Conservation (phyloP, 1,140 invertebrate genomes). For the Drosophila yakuba region DNA sequence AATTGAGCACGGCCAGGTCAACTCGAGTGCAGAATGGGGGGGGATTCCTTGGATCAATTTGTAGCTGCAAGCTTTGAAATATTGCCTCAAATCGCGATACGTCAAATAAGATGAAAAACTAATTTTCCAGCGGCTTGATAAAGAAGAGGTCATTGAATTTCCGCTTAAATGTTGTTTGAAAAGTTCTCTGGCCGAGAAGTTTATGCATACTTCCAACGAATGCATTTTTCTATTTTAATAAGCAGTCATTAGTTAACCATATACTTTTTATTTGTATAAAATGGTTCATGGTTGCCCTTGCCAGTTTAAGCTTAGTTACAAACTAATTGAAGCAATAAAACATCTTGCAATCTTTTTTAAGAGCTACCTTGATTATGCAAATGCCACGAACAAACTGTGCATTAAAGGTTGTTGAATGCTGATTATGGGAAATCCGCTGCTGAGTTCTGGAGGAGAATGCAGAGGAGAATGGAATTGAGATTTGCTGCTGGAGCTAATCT, state of each 20-base stretch:
- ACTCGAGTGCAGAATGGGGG: background rate
- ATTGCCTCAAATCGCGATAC: conserved; percentile 5
- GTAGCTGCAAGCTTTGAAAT: conserved; percentile 17
- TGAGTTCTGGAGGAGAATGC: background rate
- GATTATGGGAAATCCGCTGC: conserved; percentile 11
- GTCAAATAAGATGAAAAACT: background rate
- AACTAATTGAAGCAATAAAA: background rate
- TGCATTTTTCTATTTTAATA: background rate
- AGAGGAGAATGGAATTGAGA: conserved; percentile 11
- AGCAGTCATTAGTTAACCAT: background rate
- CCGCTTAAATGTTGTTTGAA: background rate
- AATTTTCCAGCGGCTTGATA: background rate
- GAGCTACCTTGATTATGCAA: conserved; percentile 4
- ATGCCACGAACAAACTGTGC: background rate
- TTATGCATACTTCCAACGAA: background rate
- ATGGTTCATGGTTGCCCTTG: too few relatives aligned
- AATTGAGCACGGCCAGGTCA: conserved; percentile 22
- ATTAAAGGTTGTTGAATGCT: conserved; percentile 3
- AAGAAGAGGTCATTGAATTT: background rate
- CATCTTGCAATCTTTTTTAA: background rate
- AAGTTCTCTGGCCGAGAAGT: background rate
- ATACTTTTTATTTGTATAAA: background rate
- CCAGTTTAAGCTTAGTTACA: too few relatives aligned
- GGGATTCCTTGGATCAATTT: conserved; percentile 6
- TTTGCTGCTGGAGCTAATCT: conserved; percentile 1